A percentile compares a stretch with the other conserved stretches of the same genome.
These are phyloP conservation scores for Metalampra italica DNA, from an alignment of 2,888 invertebrate species.

Conservation along the genomic window DNA sequence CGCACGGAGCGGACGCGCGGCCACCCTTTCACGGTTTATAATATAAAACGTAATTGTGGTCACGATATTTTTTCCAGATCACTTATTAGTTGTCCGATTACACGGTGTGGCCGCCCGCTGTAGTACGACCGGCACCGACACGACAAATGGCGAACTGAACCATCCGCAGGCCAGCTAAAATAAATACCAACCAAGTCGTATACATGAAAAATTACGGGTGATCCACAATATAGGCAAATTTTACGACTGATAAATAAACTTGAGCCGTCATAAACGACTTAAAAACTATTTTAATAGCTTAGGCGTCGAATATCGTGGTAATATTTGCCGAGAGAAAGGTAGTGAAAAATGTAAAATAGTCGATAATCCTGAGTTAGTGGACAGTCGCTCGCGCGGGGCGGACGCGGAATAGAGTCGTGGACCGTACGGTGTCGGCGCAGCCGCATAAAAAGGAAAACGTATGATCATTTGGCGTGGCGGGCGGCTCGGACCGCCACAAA, in stretches of 20 bases:
- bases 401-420: constrained; percentile 48
- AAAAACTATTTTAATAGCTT: constrained; percentile 15
- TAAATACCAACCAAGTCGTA: constrained; percentile 10
- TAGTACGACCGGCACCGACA: background rate
- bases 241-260: constrained; percentile 13
- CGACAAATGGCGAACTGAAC: background rate
- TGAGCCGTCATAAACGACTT: background rate
- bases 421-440: constrained; percentile 19
- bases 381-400: constrained; percentile 41
- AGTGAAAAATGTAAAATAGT: constrained; percentile 32
- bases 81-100: constrained; percentile 27
- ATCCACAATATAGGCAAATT: constrained; percentile 12
- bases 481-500: constrained; percentile 23
- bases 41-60: constrained; percentile 54
- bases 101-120: constrained; percentile 15
- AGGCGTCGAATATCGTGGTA: constrained; percentile 13
- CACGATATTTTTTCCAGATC: constrained; percentile 28
- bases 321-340: constrained; percentile 27
- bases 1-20: constrained; percentile 12
- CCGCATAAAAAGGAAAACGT: constrained; percentile 40
- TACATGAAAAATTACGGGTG: constrained; percentile 12
- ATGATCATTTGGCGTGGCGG: constrained; percentile 35
- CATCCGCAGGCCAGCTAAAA: constrained; percentile 6
- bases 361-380: constrained; percentile 46
- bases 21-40: constrained; percentile 50